A percentile compares a stretch with the other conserved stretches of the same genome.
Conservation (phyloP, 1,140 invertebrate genomes). For the Papilio xuthus region DNA sequence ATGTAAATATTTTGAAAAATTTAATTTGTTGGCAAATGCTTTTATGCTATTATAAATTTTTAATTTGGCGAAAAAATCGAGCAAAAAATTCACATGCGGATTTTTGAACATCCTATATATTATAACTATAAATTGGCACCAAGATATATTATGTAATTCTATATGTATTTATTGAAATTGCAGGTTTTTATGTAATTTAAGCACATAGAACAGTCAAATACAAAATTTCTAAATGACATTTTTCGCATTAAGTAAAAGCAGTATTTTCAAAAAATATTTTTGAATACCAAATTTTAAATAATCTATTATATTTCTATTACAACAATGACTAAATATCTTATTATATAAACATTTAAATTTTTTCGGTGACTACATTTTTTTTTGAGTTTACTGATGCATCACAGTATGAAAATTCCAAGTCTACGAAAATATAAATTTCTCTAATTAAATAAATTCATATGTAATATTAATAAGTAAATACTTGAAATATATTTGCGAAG, state of each 20-base stretch:
- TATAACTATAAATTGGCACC: constrained; percentile 34
- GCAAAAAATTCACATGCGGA: constrained; percentile 1
- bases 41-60: not conserved
- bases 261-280: constrained; percentile 10
- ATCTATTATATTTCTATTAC: not conserved
- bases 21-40: not conserved
- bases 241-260: not conserved
- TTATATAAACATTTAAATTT: not conserved
- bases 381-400: not conserved
- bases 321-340: constrained; percentile 9
- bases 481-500: not conserved
- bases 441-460: not conserved
- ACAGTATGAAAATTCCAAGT: not conserved
- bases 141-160: constrained; percentile 19
- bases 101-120: constrained; percentile 29
- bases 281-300: not conserved
- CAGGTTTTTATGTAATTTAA: not conserved
- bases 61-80: constrained; percentile 26
- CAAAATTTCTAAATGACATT: not conserved
- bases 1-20: constrained; percentile 32
- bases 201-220: not conserved
- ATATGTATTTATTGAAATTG: not conserved
- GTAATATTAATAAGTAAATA: not conserved
- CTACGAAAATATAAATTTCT: not conserved
- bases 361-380: not conserved